Conservation (phyloP, 1,140 invertebrate genomes). For the Drosophila malerkotliana region DNA sequence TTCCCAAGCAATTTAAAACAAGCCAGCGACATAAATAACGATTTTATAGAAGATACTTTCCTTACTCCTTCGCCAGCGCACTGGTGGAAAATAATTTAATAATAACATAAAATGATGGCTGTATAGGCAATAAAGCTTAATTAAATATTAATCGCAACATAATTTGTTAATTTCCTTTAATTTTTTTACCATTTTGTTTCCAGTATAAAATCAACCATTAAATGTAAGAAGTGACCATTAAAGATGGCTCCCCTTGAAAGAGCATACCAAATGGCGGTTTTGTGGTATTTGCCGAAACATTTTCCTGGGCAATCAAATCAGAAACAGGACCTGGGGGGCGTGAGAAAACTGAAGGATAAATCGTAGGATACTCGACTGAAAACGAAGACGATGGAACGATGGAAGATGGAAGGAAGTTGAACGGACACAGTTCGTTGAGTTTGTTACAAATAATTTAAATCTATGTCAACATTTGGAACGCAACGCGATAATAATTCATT, state of each 20-base stretch:
- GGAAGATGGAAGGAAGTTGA: neutral
- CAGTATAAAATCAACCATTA: neutral
- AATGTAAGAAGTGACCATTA: conserved; percentile 1
- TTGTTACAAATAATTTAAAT: conserved; percentile 80
- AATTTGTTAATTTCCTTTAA: neutral
- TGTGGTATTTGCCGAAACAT: conserved; percentile 44
- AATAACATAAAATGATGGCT: conserved; percentile 1
- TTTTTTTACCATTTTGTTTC: neutral
- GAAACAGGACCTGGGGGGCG: conserved; percentile 32
- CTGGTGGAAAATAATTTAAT: conserved; percentile 22
- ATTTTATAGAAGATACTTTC: conserved; percentile 1
- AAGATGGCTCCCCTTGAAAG: conserved; percentile 9
- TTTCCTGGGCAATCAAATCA: conserved; percentile 71
- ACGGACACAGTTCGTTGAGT: conserved; percentile 70
- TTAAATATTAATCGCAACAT: conserved; percentile 3
- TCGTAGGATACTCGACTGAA: too few relatives aligned
- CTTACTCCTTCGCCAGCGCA: neutral
- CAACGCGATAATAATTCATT: conserved; percentile 76
- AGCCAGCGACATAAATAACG: neutral
- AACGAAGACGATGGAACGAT: neutral
- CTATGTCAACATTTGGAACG: conserved; percentile 75
- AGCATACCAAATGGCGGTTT: conserved; percentile 33
- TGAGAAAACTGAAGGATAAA: conserved; percentile 18
- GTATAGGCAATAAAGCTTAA: conserved; percentile 1
- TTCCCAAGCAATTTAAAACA: conserved; percentile 38